Base-by-base conservation (phyloP, 92 coral and sea anemone genomes). In the Zoanthus solanderi region DNA sequence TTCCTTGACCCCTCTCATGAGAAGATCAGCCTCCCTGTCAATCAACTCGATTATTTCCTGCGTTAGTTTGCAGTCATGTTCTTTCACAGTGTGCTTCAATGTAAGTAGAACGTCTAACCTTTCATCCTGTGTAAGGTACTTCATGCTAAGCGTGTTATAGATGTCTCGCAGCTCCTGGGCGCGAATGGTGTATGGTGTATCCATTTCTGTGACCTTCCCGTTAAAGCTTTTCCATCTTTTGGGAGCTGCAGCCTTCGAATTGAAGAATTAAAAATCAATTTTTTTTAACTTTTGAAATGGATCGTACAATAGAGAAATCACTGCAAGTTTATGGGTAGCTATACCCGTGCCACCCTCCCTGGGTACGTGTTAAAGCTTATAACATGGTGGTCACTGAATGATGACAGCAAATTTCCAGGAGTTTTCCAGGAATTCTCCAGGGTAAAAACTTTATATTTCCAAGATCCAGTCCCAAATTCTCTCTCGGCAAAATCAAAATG, bases 81-180 rank as follows among this genome's bases (percentile, higher is more conserved):
- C 99, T 76, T 97, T 97, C 15, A 97, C 99, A 0, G 98, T 95
- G 87, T 97, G 99, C 54, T 97, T 97, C 0, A 97, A 92, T 9
- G 99, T 97, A 56, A 97, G 94, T 61, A 97, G 94, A 47, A 97
- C 95, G 80, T 97, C 99, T 83, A 97, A 80, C 57, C 99, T 78
- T 83, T 97, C 99, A 84, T 97, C 99, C 87, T 97, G 99, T 17
- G 99, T 97, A 69, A 97, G 88, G 92, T 95, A 95, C 87, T 95
- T 97, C 98, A 97, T 97, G 87, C 96, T 91, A 46, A 97, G 92
- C 17, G 98, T 97, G 79, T 93, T 97, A 60, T 92, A 93, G 78
- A 97, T 97, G 93, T 95, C 99, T 58, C 99, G 92, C n/a, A 97
- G 90, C 87, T 97, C 99, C 81, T 95, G 98, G 48, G 98, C 99